Evolutionary conservation across 1,140 invertebrate genomes (phyloP), one percentile per base, ranked within the genome.

Genomic region (Brachionus manjavacas): DNA sequence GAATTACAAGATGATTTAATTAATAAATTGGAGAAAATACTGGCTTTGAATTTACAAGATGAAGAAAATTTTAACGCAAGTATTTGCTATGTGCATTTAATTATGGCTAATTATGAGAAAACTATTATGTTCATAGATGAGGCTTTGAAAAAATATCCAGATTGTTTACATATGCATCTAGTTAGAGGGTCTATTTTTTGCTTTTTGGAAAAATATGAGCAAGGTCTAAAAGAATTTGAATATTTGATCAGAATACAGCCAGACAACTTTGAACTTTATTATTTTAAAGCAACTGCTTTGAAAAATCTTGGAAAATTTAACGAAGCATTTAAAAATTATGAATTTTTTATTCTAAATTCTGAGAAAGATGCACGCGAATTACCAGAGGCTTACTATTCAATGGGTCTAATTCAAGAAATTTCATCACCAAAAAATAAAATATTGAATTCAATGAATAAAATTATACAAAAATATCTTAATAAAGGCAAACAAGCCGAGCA

Each of bases 341-440:
- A 25, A 35, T n/a, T 64, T 64, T 64, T 64, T 25, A 16, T 64
- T 4, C 1, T 23, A 68, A 68, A 35, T 68, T 68, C 41, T n/a
- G 9, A 8, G 7, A 49, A 76, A 11, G 72, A 76, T 76, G 3
- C 9, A 1, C 6, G 72, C 2, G 28, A 49, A 49, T 1, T 76
- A 49, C 72, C 72, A 14, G 41, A 76, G n/a, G 41, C 72, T 3
- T 76, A 76, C n/a, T 76, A 76, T 49, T 46, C 41, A 12, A 76
- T 76, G 2, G 72, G 20, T 0, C 16, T n/a, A n/a, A n/a, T n/a
- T n/a, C n/a, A n/a, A n/a, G n/a, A n/a, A n/a, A n/a, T n/a, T n/a
- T n/a, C n/a, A n/a, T n/a, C n/a, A n/a, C n/a, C n/a, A n/a, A n/a
- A n/a, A n/a, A n/a, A n/a, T n/a, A n/a, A n/a, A n/a, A n/a, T n/a